Evolutionary conservation across 1,140 invertebrate species (phyloP).

Genomic region (Sinonovacula constricta): DNA sequence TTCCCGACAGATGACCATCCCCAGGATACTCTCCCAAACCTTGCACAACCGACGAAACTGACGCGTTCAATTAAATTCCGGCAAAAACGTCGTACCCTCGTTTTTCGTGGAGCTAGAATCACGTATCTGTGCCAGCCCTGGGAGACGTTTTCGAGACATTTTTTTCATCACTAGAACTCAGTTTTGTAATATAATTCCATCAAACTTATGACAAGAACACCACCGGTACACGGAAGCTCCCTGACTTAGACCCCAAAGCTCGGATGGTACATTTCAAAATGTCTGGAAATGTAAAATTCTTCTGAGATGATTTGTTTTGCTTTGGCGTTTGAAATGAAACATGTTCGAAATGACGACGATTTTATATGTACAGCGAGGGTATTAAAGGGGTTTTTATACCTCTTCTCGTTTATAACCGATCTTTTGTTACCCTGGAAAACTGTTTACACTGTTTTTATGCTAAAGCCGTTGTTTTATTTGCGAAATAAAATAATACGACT

Average conservation of each 20-base stretch:
- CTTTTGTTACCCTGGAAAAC: conserved; percentile 41
- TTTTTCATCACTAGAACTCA: conserved; percentile 14
- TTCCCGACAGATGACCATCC: too few species aligned
- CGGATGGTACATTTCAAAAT: neutral
- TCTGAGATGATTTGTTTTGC: conserved; percentile 27
- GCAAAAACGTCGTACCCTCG: too few species aligned
- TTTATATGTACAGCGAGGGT: conserved; percentile 34
- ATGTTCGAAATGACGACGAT: conserved; percentile 30
- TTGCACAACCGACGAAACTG: too few species aligned
- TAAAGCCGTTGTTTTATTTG: conserved; percentile 55
- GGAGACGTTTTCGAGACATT: conserved; percentile 13
- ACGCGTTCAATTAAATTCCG: conserved; percentile 37
- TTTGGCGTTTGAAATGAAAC: conserved; percentile 43
- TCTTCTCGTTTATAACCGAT: neutral
- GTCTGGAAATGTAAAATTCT: neutral
- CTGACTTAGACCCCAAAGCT: neutral
- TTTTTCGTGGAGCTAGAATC: conserved; percentile 12
- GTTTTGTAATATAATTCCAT: conserved; percentile 34
- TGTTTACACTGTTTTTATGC: conserved; percentile 54
- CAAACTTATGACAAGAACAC: conserved; percentile 25
- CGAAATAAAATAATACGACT: conserved; percentile 55
- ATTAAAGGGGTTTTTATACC: conserved; percentile 45
- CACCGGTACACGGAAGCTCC: neutral
- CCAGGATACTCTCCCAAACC: too few species aligned
- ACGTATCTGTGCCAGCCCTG: conserved; percentile 5